Evolutionary conservation across 2,113 vertebrate species (phyloP).

Genomic region (Accipiter virgatus): DNA sequence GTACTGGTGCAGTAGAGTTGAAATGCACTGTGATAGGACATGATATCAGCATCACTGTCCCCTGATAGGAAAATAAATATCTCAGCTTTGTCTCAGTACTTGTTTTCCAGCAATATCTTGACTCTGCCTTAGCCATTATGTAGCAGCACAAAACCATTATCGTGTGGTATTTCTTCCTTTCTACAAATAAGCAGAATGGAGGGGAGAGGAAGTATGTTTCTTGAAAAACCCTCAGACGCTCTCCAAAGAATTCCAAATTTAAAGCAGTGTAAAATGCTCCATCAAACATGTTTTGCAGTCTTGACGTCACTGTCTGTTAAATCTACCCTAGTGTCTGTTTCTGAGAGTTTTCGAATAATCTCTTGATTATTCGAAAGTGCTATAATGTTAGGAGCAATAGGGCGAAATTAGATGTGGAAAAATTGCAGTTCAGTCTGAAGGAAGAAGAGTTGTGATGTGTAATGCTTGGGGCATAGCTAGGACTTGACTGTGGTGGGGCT

Average conservation of each 20-base stretch:
- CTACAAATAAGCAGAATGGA: background rate
- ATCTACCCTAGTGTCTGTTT: background rate
- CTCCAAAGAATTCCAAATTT: constrained; percentile 51
- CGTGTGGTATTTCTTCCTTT: constrained; percentile 17
- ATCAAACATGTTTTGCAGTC: constrained; percentile 59
- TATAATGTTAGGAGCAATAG: background rate
- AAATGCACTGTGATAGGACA: background rate
- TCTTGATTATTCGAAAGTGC: background rate
- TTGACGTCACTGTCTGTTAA: background rate
- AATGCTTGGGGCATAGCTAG: background rate
- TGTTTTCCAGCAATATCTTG: background rate
- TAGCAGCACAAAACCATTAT: background rate
- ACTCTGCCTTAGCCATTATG: background rate
- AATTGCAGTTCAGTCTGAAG: background rate
- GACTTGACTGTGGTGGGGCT: background rate
- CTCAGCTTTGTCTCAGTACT: background rate
- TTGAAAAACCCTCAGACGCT: constrained; percentile 24
- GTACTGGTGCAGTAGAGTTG: background rate
- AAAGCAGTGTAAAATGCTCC: constrained; percentile 60
- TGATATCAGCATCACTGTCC: background rate
- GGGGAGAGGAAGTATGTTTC: background rate
- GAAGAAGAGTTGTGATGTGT: background rate
- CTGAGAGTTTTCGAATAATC: constrained; percentile 20
- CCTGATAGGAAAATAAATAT: background rate
- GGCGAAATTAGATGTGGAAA: background rate